Evolutionary conservation across 2,797 vertebrate genomes (phyloP).

Genomic region (Pantherophis vulpinus): DNA sequence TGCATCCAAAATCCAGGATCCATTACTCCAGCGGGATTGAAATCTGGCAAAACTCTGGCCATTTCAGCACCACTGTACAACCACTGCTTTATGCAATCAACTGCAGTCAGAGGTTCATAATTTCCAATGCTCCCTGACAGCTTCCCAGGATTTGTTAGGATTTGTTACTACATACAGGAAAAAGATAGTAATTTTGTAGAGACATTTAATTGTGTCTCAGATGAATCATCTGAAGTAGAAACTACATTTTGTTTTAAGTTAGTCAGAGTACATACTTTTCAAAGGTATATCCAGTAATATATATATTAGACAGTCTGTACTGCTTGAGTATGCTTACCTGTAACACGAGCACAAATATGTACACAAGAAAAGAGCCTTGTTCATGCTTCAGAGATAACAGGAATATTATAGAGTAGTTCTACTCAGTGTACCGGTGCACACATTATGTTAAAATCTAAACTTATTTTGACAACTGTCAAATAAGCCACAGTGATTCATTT

Average conservation of each 20-base stretch:
- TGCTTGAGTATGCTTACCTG: not conserved
- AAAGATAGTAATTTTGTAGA: not conserved
- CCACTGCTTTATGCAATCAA: not conserved
- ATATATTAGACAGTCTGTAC: not conserved
- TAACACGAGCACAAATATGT: not conserved
- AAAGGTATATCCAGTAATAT: not conserved
- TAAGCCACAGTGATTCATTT: not conserved
- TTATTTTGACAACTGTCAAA: not conserved
- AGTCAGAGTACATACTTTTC: not conserved
- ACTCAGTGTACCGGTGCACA: not conserved
- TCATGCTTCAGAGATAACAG: not conserved
- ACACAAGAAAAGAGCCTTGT: not conserved
- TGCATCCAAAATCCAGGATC: not conserved
- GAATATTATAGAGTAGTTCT: not conserved
- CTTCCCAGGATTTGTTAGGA: not conserved
- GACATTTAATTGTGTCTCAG: not conserved
- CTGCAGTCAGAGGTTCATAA: not conserved
- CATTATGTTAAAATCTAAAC: not conserved
- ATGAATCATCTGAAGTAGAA: not conserved
- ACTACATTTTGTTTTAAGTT: not conserved
- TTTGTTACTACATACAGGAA: not conserved
- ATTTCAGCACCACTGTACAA: not conserved
- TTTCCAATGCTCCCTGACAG: not conserved
- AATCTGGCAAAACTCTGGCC: not conserved
- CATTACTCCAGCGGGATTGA: not conserved